phyloP scores from a whole-genome alignment of 92 coral and sea anemone species.

The Umimayanthus kanabou region DNA sequence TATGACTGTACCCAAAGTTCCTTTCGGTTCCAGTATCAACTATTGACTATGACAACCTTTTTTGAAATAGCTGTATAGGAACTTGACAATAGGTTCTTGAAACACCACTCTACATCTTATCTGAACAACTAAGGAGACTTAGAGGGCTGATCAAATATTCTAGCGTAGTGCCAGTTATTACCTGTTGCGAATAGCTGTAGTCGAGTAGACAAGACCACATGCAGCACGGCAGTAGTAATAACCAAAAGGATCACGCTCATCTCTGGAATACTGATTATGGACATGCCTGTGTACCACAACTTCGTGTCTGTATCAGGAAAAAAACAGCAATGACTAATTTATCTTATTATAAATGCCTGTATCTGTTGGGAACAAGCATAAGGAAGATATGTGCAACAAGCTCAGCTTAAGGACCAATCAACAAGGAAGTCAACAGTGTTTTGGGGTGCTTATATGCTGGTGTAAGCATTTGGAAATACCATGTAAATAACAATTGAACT shows the following conservation, averaged over 20 bases:
- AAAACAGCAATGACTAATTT: not conserved
- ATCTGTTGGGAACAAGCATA: not conserved
- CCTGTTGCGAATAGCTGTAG: slow-evolving; percentile 46
- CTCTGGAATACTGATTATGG: slow-evolving; percentile 36
- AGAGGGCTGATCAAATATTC: not conserved
- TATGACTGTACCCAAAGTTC: too few species aligned
- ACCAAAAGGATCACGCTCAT: slow-evolving; percentile 50
- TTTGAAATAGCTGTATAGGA: too few species aligned
- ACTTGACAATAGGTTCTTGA: too few species aligned
- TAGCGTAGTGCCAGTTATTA: not conserved
- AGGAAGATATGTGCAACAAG: too few species aligned
- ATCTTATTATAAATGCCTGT: not conserved
- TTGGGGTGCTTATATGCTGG: too few species aligned
- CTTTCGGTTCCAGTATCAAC: too few species aligned
- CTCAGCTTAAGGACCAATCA: too few species aligned
- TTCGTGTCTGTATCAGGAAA: slow-evolving; percentile 40
- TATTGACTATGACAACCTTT: too few species aligned
- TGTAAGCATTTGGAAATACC: too few species aligned
- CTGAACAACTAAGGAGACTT: too few species aligned
- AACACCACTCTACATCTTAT: not conserved
- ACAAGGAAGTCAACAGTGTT: too few species aligned
- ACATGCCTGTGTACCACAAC: slow-evolving; percentile 36
- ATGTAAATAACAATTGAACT: too few species aligned
- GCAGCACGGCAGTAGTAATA: slow-evolving; percentile 51
- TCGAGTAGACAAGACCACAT: slow-evolving; percentile 55